Percentiles rank a stretch among this genome's conserved stretches.
phyloP scores from a whole-genome alignment of 1,140 invertebrate species.

The Hycleus cichorii region DNA sequence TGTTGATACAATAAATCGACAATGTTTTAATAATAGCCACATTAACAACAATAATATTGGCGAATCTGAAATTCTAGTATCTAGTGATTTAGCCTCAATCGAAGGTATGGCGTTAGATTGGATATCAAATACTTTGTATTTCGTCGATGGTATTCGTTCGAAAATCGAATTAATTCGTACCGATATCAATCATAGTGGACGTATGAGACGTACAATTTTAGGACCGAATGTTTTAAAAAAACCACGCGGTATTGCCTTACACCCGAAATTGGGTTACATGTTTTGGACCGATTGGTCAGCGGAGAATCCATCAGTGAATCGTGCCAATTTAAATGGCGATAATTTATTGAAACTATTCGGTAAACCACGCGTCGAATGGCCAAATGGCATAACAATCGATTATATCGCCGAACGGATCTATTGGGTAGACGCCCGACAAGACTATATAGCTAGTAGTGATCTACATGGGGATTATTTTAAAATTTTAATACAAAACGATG shows the following conservation, averaged over 20 bases:
- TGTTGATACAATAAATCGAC: slow-evolving; percentile 67
- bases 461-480: slow-evolving; percentile 73
- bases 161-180: slow-evolving; percentile 75
- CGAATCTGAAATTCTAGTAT: slow-evolving; percentile 60
- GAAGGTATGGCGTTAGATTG: slow-evolving; percentile 92
- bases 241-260: slow-evolving; percentile 80
- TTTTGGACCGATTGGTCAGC: slow-evolving; percentile 93
- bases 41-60: slow-evolving; percentile 21
- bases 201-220: slow-evolving; percentile 71
- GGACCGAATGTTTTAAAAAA: slow-evolving; percentile 64
- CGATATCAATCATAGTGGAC: slow-evolving; percentile 56
- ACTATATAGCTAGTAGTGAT: slow-evolving; percentile 80
- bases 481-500: slow-evolving; percentile 58
- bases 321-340: slow-evolving; percentile 78
- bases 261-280: slow-evolving; percentile 75
- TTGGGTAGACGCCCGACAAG: slow-evolving; percentile 78
- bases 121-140: slow-evolving; percentile 88
- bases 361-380: slow-evolving; percentile 66
- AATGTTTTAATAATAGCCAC: slow-evolving; percentile 62
- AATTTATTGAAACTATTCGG: slow-evolving; percentile 63
- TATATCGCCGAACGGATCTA: slow-evolving; percentile 71
- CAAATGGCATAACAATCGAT: slow-evolving; percentile 82
- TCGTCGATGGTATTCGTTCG: slow-evolving; percentile 72
- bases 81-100: slow-evolving; percentile 68
- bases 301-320: slow-evolving; percentile 66